These are phyloP conservation scores for Rostratula benghalensis DNA, from an alignment of 2,113 vertebrate species.

Conservation along the genomic window DNA sequence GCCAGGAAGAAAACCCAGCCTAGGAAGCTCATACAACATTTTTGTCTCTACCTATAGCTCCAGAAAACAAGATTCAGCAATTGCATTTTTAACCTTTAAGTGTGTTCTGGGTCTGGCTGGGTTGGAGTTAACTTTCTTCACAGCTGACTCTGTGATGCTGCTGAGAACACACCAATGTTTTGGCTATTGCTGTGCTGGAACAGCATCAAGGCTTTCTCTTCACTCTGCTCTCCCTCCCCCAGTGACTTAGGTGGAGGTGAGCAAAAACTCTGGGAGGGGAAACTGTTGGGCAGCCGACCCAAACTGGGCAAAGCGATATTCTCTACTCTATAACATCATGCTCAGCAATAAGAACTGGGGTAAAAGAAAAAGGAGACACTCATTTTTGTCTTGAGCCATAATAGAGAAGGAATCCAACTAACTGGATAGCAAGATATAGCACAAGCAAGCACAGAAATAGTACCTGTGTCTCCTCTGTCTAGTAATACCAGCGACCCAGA, in stretches of 20 bases:
- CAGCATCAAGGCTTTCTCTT: background rate
- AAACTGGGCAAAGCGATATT: background rate
- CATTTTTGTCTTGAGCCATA: background rate
- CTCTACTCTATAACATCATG: background rate
- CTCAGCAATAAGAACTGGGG: background rate
- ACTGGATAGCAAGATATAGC: background rate
- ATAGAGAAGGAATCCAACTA: background rate
- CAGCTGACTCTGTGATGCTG: background rate
- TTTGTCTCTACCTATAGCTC: background rate
- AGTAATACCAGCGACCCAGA: conserved; percentile 89
- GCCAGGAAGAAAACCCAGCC: background rate
- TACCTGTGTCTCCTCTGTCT: conserved; percentile 96
- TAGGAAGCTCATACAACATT: background rate
- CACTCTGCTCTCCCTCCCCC: background rate
- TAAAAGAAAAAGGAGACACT: background rate
- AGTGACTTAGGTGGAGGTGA: background rate
- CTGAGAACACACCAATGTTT: background rate
- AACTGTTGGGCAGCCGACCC: background rate
- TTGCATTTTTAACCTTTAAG: background rate
- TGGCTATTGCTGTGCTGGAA: background rate
- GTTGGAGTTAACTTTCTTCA: background rate
- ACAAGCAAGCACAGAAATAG: background rate
- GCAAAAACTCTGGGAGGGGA: background rate
- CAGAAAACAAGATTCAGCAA: background rate
- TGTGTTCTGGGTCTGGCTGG: background rate